phyloP scores from a whole-genome alignment of 1,140 invertebrate genomes.

The Globodera ellingtonae region DNA sequence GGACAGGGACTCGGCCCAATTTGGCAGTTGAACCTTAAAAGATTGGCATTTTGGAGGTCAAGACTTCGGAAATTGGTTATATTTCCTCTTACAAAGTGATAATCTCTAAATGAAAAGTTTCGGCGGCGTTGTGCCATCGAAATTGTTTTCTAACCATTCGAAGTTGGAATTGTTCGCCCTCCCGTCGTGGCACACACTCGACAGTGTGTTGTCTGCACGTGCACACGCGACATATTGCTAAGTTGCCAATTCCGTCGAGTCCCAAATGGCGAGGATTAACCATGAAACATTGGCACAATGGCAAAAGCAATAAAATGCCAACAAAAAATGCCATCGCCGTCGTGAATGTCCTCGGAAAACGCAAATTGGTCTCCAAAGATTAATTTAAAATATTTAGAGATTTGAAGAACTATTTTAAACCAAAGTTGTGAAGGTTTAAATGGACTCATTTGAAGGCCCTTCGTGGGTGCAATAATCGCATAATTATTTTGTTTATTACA shows the following conservation, averaged over 20 bases:
- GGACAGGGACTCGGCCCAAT: constrained; percentile 52
- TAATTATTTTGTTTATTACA: not conserved
- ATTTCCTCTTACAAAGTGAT: too few relatives aligned
- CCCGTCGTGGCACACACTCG: constrained; percentile 2
- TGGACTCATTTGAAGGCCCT: not conserved
- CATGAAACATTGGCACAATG: not conserved
- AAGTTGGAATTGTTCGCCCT: constrained; percentile 4
- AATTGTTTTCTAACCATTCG: not conserved
- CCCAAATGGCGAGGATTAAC: constrained; percentile 5
- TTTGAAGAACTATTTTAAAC: too few relatives aligned
- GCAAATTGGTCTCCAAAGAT: not conserved
- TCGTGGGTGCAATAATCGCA: too few relatives aligned
- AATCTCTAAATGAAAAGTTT: too few relatives aligned
- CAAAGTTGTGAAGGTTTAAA: not conserved
- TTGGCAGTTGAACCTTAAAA: constrained; percentile 31
- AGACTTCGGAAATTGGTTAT: too few relatives aligned
- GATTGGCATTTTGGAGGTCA: too few relatives aligned
- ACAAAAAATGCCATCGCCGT: not conserved
- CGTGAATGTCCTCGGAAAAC: not conserved
- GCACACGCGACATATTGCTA: constrained; percentile 9
- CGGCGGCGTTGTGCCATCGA: not conserved
- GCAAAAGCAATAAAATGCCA: constrained; percentile 10
- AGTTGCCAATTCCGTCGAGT: not conserved
- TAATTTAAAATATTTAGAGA: too few relatives aligned
- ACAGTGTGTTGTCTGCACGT: not conserved